Base-by-base conservation (phyloP, 2,888 invertebrate species). In the Aelia acuminata region DNA sequence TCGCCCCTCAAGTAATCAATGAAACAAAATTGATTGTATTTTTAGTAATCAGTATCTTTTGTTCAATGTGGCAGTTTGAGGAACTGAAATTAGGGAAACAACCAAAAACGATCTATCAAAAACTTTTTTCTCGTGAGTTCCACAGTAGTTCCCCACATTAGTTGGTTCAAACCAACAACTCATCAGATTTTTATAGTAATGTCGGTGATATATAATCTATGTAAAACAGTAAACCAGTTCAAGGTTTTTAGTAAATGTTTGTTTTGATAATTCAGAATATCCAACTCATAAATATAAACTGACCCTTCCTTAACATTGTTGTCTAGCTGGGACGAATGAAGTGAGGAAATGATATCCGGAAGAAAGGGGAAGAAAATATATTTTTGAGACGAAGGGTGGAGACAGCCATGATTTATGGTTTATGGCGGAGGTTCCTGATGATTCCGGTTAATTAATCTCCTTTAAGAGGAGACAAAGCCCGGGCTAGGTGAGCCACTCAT, bases 371-470 rank as follows among this genome's bases (percentile, higher is more conserved):
- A n/a, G 80, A 80, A 80, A 80, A 80, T 80, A 80, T 80, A 80
- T 80, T 80, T 80, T 43, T 80, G 10, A 15, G n/a, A 35, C 11
- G 10, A 10, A 11, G n/a, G 43, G 20, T 3, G 3, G 22, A 43
- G 80, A 47, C 80, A 80, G 80, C 43, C 43, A 43, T 80, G 80
- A 80, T 80, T 80, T 80, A 80, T 80, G 13, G 80, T n/a, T n/a
- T 80, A 43, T 43, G 80, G 3, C 10, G 43, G 15, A 35, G 11
- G 13, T n/a, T 0, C 22, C 43, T 47, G 80, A 80, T 80, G 80
- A 80, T 80, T 80, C n/a, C n/a, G 43, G 80, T 80, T 80, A 80
- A 80, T 80, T 80, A 80, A 80, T 80, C 80, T 80, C 80, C 43
- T 80, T 80, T 80, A 43, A n/a, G 80, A n/a, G 80, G 80, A 80